phyloP scores from a whole-genome alignment of 2,888 invertebrate genomes.

The Barypeithes pellucidus region DNA sequence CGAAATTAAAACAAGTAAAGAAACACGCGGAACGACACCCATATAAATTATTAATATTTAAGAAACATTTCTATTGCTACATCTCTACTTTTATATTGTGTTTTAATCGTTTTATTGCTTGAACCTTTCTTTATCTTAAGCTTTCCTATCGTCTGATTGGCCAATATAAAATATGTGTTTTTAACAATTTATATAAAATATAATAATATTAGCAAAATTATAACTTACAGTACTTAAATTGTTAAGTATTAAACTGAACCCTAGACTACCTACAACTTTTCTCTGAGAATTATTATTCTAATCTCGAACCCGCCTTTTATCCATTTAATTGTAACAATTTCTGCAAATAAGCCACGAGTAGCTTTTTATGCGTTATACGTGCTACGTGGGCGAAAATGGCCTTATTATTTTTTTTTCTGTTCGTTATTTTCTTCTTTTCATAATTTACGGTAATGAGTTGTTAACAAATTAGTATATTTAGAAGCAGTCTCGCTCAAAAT shows the following conservation, averaged over 20 bases:
- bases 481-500: background rate
- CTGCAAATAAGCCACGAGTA: constrained; percentile 45
- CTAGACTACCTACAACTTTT: constrained; percentile 28
- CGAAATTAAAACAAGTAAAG: too few relatives aligned
- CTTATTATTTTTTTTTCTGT: constrained; percentile 14
- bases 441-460: background rate
- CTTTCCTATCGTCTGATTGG: too few relatives aligned
- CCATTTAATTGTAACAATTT: constrained; percentile 49
- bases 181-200: background rate
- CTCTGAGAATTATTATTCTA: constrained; percentile 15
- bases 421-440: background rate
- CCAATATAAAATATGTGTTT: too few relatives aligned
- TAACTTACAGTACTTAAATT: too few relatives aligned
- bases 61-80: too few relatives aligned
- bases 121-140: too few relatives aligned
- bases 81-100: too few relatives aligned
- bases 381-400: constrained; percentile 30
- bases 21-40: too few relatives aligned
- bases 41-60: too few relatives aligned
- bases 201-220: background rate
- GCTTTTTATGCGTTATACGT: constrained; percentile 39
- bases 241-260: background rate
- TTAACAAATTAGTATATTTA: constrained; percentile 6
- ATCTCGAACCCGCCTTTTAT: constrained; percentile 38
- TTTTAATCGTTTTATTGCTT: too few relatives aligned